phyloP scores from a whole-genome alignment of 1,140 invertebrate species.

The Drosophila nasuta region DNA sequence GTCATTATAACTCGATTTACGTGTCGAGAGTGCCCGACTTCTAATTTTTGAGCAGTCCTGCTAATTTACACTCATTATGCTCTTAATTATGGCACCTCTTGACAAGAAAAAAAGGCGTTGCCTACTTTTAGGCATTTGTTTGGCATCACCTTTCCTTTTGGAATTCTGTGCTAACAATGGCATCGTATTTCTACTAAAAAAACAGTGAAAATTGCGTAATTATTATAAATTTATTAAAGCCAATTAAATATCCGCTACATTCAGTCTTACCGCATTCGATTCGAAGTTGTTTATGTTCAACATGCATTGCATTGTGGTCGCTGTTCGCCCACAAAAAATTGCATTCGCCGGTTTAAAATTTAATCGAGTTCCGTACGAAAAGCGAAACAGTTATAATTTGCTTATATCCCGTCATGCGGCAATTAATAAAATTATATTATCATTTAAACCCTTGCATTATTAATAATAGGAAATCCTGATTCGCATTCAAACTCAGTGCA shows the following conservation, averaged over 20 bases:
- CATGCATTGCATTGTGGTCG: neutral
- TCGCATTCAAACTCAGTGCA: neutral
- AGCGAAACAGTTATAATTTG: neutral
- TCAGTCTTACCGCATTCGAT: neutral
- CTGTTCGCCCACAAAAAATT: neutral
- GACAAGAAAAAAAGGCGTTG: slow-evolving; percentile 32
- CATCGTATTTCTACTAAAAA: neutral
- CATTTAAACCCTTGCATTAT: neutral
- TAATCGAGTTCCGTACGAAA: slow-evolving; percentile 55
- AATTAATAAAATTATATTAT: neutral
- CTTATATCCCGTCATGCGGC: neutral
- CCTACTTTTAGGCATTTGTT: slow-evolving; percentile 36
- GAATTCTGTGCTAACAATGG: neutral
- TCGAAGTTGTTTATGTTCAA: neutral
- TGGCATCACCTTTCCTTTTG: neutral
- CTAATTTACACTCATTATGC: slow-evolving; percentile 68
- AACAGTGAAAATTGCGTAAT: neutral
- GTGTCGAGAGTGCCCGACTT: slow-evolving; percentile 2
- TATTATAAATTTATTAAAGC: neutral
- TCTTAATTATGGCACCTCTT: slow-evolving; percentile 61
- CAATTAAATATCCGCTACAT: neutral
- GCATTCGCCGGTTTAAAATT: slow-evolving; percentile 35
- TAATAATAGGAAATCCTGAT: neutral
- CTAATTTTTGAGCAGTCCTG: slow-evolving; percentile 50
- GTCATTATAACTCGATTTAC: slow-evolving; percentile 71